Evolutionary conservation across 2,113 vertebrate species (phyloP), one percentile per base, ranked within the genome.

Genomic region (Anser brachyrhynchus): DNA sequence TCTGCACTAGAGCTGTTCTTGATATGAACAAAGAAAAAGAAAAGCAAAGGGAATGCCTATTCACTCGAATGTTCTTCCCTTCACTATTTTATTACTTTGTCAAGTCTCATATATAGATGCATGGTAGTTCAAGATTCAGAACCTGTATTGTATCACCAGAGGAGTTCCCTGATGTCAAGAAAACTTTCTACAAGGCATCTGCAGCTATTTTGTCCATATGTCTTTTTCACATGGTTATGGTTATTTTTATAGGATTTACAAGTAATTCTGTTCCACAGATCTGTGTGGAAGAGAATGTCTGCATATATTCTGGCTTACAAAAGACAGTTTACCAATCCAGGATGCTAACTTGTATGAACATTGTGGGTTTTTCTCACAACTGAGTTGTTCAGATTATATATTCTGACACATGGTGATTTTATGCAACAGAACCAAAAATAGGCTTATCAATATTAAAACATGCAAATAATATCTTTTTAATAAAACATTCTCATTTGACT

Each of bases 361-460:
- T 19, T 62, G 23, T 3, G 52, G 19, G 3, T 67, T 75, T 85
- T 61, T 13, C 17, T 9, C 29, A 55, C 22, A 70, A 39, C 75
- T 84, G 69, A 37, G 11, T 39, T 75, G 29, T 65, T 92, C 65
- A 62, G 29, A 62, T 76, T 43, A 51, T 58, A 52, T 62, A 67
- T 85, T 92, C 54, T 88, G 39, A 71, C 17, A 76, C 4, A 67
- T 6, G 64, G 41, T 35, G 37, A 81, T 89, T 91, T 79, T 84
- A 92, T 79, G 23, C 49, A 87, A 64, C 37, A 73, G 58, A 66
- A 23, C 6, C 16, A 21, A 80, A 61, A 77, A 87, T 28, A 81
- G 18, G 35, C 31, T 62, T 15, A 88, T 94, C 46, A 87, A 51
- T 82, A 84, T 79, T 84, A 90, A 79, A 97, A 41, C 28, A 71